phyloP scores from a whole-genome alignment of 2,113 vertebrate species.

The Oophaga pumilio region DNA sequence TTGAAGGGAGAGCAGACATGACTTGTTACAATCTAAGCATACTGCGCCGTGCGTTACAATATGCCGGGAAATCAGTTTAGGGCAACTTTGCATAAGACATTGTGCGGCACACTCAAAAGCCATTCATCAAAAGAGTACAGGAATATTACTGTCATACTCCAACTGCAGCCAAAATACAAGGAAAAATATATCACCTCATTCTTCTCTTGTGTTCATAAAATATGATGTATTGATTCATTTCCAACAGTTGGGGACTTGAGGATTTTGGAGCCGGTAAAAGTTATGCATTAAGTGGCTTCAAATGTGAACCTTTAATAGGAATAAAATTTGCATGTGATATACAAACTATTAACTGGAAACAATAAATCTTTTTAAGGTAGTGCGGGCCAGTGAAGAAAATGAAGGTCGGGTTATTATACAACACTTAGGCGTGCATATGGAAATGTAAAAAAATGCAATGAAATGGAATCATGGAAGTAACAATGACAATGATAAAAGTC shows the following conservation, averaged over 20 bases:
- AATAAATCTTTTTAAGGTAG: slow-evolving; percentile 77
- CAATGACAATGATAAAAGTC: background rate
- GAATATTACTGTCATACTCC: slow-evolving; percentile 64
- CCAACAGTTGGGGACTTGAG: slow-evolving; percentile 62
- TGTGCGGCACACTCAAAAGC: slow-evolving; percentile 67
- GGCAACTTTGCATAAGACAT: slow-evolving; percentile 69
- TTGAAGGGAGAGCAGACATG: slow-evolving; percentile 61
- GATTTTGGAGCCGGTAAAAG: slow-evolving; percentile 59
- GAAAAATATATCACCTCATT: slow-evolving; percentile 73
- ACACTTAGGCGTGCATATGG: slow-evolving; percentile 53
- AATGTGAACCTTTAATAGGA: slow-evolving; percentile 70
- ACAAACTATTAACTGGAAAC: slow-evolving; percentile 71
- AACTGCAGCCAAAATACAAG: slow-evolving; percentile 64
- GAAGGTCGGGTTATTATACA: slow-evolving; percentile 75
- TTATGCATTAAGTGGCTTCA: slow-evolving; percentile 73
- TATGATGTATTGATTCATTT: slow-evolving; percentile 64
- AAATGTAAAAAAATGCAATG: background rate
- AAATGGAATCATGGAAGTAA: background rate
- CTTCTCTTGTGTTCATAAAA: slow-evolving; percentile 63
- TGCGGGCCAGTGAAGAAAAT: slow-evolving; percentile 68
- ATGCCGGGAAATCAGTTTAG: slow-evolving; percentile 72
- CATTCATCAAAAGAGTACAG: slow-evolving; percentile 77
- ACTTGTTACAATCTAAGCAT: slow-evolving; percentile 67
- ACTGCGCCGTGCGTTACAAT: slow-evolving; percentile 68
- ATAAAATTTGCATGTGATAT: slow-evolving; percentile 72